Evolutionary conservation across 2,888 invertebrate species (phyloP), one percentile per base, ranked within the genome.

Genomic region (Drosophila kambysellisi): DNA sequence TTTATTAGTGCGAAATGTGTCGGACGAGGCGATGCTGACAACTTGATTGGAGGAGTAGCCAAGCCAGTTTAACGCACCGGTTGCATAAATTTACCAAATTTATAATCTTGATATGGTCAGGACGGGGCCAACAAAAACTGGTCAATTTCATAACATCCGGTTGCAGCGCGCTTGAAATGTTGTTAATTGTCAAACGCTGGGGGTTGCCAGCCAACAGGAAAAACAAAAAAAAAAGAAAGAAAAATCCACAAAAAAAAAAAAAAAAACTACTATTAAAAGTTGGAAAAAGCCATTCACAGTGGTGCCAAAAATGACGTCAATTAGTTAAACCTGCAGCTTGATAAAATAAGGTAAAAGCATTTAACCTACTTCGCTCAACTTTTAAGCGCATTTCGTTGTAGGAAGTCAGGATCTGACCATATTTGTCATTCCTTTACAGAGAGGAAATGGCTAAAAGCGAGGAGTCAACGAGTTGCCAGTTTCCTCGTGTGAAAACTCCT

Each of bases 111-210:
- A 88, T 86, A 72, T 88, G 80, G 77, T 64, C 75, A 74, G 72
- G 74, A 70, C 77, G 46, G 82, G 67, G 48, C 57, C 69, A 71
- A 65, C 48, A 46, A 61, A 88, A 88, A 90, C 86, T 86, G 84
- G 90, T 67, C 58, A 90, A 87, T 89, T 89, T 89, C 89, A 89
- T 89, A 89, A 89, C 77, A 83, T 89, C 90, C 90, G 89, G 91
- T 91, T 88, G 72, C 35, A 81, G 82, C 82, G 84, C 76, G 89
- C 90, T 89, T 89, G 85, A 89, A 89, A 89, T 79, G 90, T 83
- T 79, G 90, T 86, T 88, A 87, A 89, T 89, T 89, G 88, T 81
- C 83, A 46, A 66, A 61, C 48, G 81, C 65, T 71, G 74, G 79
- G 74, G 80, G 76, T 75, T 70, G 77, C 76, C 70, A 57, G 75